Base-by-base conservation (phyloP, 2,888 invertebrate genomes). In the Noctua janthina region DNA sequence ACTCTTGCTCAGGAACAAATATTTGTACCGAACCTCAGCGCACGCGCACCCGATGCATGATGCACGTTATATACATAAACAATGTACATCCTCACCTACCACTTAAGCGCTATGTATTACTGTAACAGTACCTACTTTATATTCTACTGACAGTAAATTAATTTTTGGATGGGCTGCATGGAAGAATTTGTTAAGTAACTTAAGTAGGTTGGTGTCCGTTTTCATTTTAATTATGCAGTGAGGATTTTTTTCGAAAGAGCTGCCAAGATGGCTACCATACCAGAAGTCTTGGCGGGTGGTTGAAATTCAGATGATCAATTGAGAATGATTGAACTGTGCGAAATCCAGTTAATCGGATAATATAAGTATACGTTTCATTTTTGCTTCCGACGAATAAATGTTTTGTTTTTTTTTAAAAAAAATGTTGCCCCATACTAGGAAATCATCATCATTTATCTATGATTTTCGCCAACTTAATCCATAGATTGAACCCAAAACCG, bases 81-180 rank as follows among this genome's bases (percentile, higher is more conserved):
- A 46, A 17, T 46, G 67, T n/a, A n/a, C 17, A 66, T 86, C 78
- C 54, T 75, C 83, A 83, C 83, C 69, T 75, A 86, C 67, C 84
- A 86, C 74, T 73, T 59, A 67, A 54, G 29, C 62, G 86, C 23
- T 86, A 86, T 85, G 68, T 85, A 46, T 62, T 71, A 74, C 54
- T 72, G 39, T 71, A 59, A 74, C 80, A 82, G 80, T 67, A 59
- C 8, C 29, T 75, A 59, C 51, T 72, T 62, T 69, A 77, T 56
- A 68, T 84, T 56, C 35, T 0, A 20, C 29, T 29, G 29, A 29
- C 64, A 70, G 29, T 74, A 23, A 70, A 80, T 67, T n/a, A n/a
- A 80, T 84, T 84, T 83, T 80, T 80, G 70, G 70, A 74, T 39
- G 59, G 20, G 29, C 15, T 83, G 59, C 29, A 29, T 67, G 46